Conservation (phyloP, 2,888 invertebrate species). For the Harmothoe impar region DNA sequence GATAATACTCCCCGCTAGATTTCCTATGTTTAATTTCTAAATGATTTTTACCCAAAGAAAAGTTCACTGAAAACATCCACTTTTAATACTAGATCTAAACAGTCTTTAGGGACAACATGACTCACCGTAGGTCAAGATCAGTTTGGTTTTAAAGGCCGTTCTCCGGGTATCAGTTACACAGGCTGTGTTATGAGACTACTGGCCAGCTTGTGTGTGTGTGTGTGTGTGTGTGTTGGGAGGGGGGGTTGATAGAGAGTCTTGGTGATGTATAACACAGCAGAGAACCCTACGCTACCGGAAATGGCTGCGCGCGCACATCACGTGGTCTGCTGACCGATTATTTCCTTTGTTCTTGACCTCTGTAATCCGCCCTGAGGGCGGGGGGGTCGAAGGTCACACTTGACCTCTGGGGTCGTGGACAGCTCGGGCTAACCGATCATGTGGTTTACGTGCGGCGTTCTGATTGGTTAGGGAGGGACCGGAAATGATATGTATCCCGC, state of each 20-base stretch:
- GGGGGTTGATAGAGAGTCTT: not conserved
- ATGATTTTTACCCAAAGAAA: too few relatives aligned
- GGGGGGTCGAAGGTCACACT: not conserved
- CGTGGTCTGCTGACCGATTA: slow-evolving; percentile 46
- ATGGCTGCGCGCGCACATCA: slow-evolving; percentile 39
- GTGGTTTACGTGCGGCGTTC: not conserved
- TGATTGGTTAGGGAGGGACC: not conserved
- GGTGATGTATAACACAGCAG: not conserved
- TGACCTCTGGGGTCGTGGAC: not conserved
- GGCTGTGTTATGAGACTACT: too few relatives aligned
- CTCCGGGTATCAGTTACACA: too few relatives aligned
- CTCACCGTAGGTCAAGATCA: too few relatives aligned
- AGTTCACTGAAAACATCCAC: too few relatives aligned
- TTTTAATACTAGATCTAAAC: too few relatives aligned
- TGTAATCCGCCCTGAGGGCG: not conserved
- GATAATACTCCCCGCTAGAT: too few relatives aligned
- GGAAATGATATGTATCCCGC: slow-evolving; percentile 6
- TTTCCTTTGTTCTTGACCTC: slow-evolving; percentile 56
- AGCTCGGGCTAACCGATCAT: slow-evolving; percentile 15
- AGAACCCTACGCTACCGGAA: not conserved
- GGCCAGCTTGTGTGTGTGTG: too few relatives aligned
- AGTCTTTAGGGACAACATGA: too few relatives aligned
- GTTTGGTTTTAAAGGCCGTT: too few relatives aligned
- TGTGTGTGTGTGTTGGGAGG: too few relatives aligned
- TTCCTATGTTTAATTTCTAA: too few relatives aligned